These are phyloP conservation scores for Coccyzus lansbergi DNA, from an alignment of 2,797 vertebrate genomes.

Conservation along the genomic window DNA sequence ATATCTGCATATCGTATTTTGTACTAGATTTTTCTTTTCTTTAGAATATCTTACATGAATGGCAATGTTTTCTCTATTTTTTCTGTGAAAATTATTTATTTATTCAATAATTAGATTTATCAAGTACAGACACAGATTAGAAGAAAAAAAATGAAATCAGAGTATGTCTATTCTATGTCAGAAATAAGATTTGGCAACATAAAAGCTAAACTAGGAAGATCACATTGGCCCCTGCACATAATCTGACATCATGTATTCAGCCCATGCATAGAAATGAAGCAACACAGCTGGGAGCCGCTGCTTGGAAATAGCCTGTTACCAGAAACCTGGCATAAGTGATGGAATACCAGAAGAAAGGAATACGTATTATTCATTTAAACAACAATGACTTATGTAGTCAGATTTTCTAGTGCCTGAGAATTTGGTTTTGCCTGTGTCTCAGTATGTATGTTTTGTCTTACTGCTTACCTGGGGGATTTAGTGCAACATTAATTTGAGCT, in stretches of 20 bases:
- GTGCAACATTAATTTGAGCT: neutral
- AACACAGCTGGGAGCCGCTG: constrained; percentile 26
- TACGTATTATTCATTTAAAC: constrained; percentile 35
- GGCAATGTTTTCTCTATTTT: neutral
- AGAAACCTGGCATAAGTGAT: neutral
- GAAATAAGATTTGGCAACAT: neutral
- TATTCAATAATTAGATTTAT: neutral
- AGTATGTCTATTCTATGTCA: neutral
- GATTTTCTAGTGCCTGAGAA: neutral
- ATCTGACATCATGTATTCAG: neutral
- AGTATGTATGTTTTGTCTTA: neutral
- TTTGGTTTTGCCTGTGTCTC: neutral
- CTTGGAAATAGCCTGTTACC: constrained; percentile 29
- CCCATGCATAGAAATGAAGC: neutral
- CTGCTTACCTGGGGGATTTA: neutral
- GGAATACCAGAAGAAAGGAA: neutral
- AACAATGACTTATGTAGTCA: neutral
- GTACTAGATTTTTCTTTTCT: neutral
- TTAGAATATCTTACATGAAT: neutral
- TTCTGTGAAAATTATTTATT: neutral
- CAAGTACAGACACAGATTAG: neutral
- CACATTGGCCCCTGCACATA: neutral
- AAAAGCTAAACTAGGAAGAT: neutral
- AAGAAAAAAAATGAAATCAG: neutral
- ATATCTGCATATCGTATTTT: neutral